Evolutionary conservation across 2,113 vertebrate genomes (phyloP).

Genomic region (Muscicapa adusta): DNA sequence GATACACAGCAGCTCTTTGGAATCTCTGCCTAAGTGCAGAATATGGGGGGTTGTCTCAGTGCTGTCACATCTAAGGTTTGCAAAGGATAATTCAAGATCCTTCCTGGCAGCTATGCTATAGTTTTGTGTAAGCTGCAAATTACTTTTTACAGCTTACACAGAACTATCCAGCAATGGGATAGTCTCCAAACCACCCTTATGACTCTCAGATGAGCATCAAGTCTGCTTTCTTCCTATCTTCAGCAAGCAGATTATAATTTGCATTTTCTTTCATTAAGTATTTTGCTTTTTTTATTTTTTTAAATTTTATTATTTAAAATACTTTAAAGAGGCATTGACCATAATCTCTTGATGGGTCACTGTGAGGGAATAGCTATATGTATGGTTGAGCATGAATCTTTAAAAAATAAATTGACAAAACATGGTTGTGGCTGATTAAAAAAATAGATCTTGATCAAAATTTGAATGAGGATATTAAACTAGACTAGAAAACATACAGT

Average conservation of each 20-base stretch:
- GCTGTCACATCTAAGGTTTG: background rate
- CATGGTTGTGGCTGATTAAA: accelerated
- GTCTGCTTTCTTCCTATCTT: background rate
- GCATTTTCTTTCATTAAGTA: background rate
- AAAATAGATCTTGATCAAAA: background rate
- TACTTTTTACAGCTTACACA: background rate
- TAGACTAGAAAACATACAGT: background rate
- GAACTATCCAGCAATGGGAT: background rate
- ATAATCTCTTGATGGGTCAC: accelerated
- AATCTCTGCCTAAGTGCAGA: background rate
- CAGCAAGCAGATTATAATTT: background rate
- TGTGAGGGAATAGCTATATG: background rate
- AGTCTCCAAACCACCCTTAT: background rate
- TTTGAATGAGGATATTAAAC: background rate
- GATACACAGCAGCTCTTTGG: background rate
- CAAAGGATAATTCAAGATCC: background rate
- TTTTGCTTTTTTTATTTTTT: background rate
- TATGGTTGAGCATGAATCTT: background rate
- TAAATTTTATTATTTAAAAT: background rate
- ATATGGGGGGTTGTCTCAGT: background rate
- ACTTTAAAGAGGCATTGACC: background rate
- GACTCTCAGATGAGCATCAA: background rate
- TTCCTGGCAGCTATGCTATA: background rate
- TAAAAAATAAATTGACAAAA: background rate
- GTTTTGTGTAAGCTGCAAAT: background rate